Base-by-base conservation (phyloP, 2,797 vertebrate species). In the Phataginus tetradactyla region DNA sequence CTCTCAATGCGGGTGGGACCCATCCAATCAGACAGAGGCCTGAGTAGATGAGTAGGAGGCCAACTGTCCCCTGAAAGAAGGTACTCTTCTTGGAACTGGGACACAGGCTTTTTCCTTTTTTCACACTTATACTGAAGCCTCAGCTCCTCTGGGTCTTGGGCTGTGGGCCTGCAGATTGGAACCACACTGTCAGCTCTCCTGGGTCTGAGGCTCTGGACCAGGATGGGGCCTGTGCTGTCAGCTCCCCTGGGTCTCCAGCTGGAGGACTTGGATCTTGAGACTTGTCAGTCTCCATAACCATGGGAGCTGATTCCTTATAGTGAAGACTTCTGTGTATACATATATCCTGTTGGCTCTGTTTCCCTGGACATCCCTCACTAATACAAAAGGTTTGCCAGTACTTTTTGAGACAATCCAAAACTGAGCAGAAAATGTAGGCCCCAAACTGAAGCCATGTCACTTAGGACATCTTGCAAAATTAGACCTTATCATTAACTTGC, bases 231-330 rank as follows among this genome's bases (percentile, higher is more conserved):
- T 23, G 2, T 72, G 0, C 1, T 1, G 3, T 1, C 0, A 17
- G 42, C 55, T 39, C 2, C 25, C 20, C 8, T 1, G 4, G 55
- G 9, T 17, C 29, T 42, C 64, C 51, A 8, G 34, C 34, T 6
- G 2, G 23, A 3, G 0, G 15, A 42, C 51, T n/a, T 29, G 2
- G 11, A 20, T 8, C 34, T 21, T 15, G 45, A 14, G 32, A 8
- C 42, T 3, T 4, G 23, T 21, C 21, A 42, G 61, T 7, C 32
- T 80, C 23, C 25, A 15, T 37, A 18, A 1, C 10, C 4, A 11
- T 0, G 0, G 0, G 14, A 25, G 1, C 27, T 2, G 0, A 0
- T 27, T 61, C 14, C 57, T 21, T 0, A 17, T 17, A 1, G 1
- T 7, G 21, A 15, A 1, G 8, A 13, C 51, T 32, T 27, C 9